Evolutionary conservation across 2,113 vertebrate species (phyloP).

Genomic region (Sclerurus mexicanus): DNA sequence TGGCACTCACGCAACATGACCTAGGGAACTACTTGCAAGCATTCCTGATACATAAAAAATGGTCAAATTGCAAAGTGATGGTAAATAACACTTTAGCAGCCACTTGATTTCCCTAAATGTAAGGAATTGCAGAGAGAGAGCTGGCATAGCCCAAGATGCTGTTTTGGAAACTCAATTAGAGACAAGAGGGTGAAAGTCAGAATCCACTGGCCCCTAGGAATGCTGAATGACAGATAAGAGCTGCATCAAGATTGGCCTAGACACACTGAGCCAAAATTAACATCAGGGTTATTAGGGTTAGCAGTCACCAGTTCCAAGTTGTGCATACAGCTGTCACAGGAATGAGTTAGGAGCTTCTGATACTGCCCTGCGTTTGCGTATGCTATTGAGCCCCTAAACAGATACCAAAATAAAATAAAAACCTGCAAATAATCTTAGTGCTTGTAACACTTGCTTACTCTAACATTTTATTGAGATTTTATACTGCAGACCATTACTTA

Average conservation of each 20-base stretch:
- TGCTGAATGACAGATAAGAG: background rate
- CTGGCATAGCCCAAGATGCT: background rate
- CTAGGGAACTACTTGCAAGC: background rate
- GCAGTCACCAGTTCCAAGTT: background rate
- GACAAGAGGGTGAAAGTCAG: background rate
- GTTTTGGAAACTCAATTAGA: background rate
- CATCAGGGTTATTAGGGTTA: background rate
- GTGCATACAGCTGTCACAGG: background rate
- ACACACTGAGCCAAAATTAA: background rate
- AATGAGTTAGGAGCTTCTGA: background rate
- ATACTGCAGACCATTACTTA: background rate
- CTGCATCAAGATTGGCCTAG: background rate
- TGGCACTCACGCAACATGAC: rapidly evolving
- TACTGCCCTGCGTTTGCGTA: background rate
- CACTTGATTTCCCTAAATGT: background rate
- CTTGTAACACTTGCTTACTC: background rate
- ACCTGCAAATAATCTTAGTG: background rate
- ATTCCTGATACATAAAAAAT: background rate
- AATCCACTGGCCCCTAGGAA: background rate
- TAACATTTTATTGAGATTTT: background rate
- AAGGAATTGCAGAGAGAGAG: background rate
- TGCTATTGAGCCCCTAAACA: background rate
- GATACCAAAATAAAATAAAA: background rate
- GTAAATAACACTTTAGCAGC: background rate
- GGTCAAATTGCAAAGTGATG: background rate